Base-by-base conservation (phyloP, 2,888 invertebrate species). In the Syrista parreyssii region DNA sequence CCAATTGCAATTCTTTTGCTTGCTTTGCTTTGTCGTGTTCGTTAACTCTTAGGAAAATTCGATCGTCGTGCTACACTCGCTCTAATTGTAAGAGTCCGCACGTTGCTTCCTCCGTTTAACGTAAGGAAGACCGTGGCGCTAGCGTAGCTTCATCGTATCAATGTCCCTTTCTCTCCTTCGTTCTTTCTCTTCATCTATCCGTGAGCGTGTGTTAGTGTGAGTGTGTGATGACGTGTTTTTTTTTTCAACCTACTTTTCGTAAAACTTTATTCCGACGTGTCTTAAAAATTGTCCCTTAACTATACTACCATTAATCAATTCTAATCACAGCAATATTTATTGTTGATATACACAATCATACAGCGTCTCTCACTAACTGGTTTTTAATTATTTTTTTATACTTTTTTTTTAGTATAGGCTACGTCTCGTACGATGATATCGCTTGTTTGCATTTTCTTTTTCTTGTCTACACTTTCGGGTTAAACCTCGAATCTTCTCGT, bases 251-350 rank as follows among this genome's bases (percentile, higher is more conserved):
- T 32, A 71, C 31, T 23, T 31, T 15, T 71, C 71, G 32, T 33
- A 78, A 82, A 79, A 80, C 79, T 83, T 78, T 79, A 78, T 23
- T 15, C 23, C 85, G 82, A 84, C 84, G 83, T 85, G 84, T 85
- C 85, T 87, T 89, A 87, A 88, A 89, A 89, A 89, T 88, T 86
- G 86, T 88, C 15, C 86, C 90, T 90, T 91, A 91, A 88, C 88
- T 90, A 90, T 88, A 89, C 87, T 89, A 87, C 89, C 89, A 89
- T 83, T 87, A 90, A 90, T 89, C 90, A 89, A 90, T 88, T 91
- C 91, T 91, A 91, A 91, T 91, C 91, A 91, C 91, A 91, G 91
- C 91, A 91, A 91, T 89, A 91, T 91, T 91, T 91, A 91, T 91
- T 91, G 91, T 91, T 91, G 90, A 91, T 91, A 91, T 91, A 91